Conservation (phyloP, 2,797 vertebrate genomes). For the Sternotherus odoratus region DNA sequence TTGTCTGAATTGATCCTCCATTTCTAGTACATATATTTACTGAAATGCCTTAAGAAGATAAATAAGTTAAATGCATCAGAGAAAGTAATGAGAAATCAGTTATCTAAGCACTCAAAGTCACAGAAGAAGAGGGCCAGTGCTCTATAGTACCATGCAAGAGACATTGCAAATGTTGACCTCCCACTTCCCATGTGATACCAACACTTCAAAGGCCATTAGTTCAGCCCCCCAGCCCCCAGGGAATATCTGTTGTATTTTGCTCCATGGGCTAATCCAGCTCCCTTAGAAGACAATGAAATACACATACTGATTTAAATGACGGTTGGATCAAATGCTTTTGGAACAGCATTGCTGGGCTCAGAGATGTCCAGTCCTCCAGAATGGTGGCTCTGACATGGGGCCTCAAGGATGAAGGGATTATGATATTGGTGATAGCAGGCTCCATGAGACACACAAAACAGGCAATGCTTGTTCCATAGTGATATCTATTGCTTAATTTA, state of each 20-base stretch:
- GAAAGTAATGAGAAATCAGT: too few relatives aligned
- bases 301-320: not conserved
- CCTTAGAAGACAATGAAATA: not conserved
- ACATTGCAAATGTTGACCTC: not conserved
- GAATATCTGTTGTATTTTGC: not conserved
- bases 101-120: not conserved
- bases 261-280: accelerated
- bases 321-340: not conserved
- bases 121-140: not conserved
- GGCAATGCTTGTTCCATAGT: not conserved
- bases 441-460: not conserved
- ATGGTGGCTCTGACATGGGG: not conserved
- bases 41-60: too few relatives aligned
- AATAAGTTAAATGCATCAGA: not conserved
- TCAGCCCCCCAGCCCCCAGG: not conserved
- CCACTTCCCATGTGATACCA: not conserved
- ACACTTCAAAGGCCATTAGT: not conserved
- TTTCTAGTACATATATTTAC: too few relatives aligned
- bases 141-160: not conserved
- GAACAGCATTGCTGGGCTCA: not conserved
- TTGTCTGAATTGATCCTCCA: too few relatives aligned
- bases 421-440: not conserved
- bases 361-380: not conserved
- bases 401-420: not conserved
- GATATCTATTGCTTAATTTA: not conserved